phyloP scores from a whole-genome alignment of 2,113 vertebrate genomes.

The Halichoeres trimaculatus region DNA sequence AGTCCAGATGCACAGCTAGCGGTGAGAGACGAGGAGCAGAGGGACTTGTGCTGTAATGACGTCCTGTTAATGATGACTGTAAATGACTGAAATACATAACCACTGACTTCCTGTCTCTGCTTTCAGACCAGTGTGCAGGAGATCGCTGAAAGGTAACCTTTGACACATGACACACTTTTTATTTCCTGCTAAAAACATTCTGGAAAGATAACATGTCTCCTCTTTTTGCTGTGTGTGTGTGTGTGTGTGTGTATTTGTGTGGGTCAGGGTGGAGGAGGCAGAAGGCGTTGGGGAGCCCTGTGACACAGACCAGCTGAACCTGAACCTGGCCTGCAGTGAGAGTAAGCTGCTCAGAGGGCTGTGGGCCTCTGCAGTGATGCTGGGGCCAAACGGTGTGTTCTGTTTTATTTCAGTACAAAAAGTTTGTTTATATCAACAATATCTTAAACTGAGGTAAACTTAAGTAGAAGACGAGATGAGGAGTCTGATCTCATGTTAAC shows the following conservation, averaged over 20 bases:
- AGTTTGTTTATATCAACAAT: no score
- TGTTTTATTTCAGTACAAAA: not conserved
- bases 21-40: conserved; percentile 81
- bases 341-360: conserved; percentile 89
- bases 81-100: conserved; percentile 12
- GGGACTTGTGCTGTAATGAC: conserved; percentile 1
- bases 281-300: conserved; percentile 93
- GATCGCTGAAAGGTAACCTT: conserved; percentile 80
- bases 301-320: conserved; percentile 90
- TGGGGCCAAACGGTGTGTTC: conserved; percentile 86
- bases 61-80: conserved; percentile 14
- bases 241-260: not conserved
- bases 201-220: conserved; percentile 11
- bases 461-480: no score
- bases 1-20: conserved; percentile 85
- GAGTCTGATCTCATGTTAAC: no score
- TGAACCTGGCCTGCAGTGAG: conserved; percentile 86
- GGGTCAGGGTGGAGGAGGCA: conserved; percentile 87
- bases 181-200: not conserved
- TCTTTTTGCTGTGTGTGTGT: conserved; percentile 23
- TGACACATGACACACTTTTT: not conserved
- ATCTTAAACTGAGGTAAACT: no score
- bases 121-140: conserved; percentile 79
- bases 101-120: conserved; percentile 36
- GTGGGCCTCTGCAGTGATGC: conserved; percentile 89